Evolutionary conservation across 2,113 vertebrate genomes (phyloP).

Genomic region (Phalacrocorax aristotelis): DNA sequence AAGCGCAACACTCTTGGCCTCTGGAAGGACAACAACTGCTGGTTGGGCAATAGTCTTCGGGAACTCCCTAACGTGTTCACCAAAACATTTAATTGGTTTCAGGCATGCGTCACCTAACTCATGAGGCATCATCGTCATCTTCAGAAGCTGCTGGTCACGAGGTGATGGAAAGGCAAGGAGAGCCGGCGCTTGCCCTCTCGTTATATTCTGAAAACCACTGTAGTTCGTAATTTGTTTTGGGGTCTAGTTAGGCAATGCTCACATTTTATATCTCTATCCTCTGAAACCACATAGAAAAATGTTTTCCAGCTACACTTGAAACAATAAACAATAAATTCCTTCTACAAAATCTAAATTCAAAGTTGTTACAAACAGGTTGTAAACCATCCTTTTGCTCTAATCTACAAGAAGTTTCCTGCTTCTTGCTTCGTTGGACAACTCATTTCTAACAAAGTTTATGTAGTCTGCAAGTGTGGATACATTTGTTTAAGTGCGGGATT

Average conservation of each 20-base stretch:
- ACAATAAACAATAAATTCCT: neutral
- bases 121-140: conserved; percentile 5
- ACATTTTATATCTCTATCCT: conserved; percentile 34
- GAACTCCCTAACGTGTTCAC: neutral
- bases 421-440: neutral
- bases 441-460: neutral
- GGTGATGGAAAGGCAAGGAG: conserved; percentile 27
- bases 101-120: neutral
- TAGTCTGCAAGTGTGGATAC: neutral
- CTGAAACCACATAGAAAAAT: neutral
- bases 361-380: neutral
- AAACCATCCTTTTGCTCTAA: neutral
- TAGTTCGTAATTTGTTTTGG: conserved; percentile 31
- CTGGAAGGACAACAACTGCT: neutral
- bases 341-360: neutral
- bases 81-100: neutral
- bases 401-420: neutral
- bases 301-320: neutral
- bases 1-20: neutral
- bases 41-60: neutral
- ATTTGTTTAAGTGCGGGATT: conserved; percentile 23
- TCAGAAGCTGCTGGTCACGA: neutral
- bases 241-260: conserved; percentile 25
- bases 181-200: conserved; percentile 28
- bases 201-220: conserved; percentile 24